These are phyloP conservation scores for Mimumesa dahlbomi DNA, from an alignment of 2,888 invertebrate species.

Conservation along the genomic window DNA sequence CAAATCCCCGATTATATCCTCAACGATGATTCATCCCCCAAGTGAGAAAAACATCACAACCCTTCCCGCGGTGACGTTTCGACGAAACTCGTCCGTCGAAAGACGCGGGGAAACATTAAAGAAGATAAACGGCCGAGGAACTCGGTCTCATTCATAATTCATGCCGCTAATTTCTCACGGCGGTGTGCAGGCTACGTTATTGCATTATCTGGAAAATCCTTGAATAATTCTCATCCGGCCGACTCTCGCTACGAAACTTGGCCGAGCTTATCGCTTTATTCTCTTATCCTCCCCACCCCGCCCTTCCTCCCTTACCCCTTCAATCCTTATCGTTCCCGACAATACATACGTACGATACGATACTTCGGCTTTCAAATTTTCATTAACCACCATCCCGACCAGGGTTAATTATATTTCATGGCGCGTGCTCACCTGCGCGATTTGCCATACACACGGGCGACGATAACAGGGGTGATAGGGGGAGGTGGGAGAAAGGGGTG, in stretches of 20 bases:
- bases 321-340: background rate
- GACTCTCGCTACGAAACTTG: conserved; percentile 27
- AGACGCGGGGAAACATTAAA: conserved; percentile 60
- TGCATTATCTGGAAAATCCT: conserved; percentile 65
- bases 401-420: conserved; percentile 24
- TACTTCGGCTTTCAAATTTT: conserved; percentile 25
- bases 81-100: conserved; percentile 12
- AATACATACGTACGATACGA: background rate
- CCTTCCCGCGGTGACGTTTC: background rate
- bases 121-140: conserved; percentile 63
- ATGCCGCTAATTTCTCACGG: conserved; percentile 66
- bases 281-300: background rate
- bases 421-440: background rate
- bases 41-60: conserved; percentile 8
- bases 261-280: conserved; percentile 33
- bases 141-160: conserved; percentile 66
- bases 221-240: conserved; percentile 62
- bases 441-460: no score
- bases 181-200: conserved; percentile 57
- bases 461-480: background rate
- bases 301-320: background rate
- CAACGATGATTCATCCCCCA: background rate
- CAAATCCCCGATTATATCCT: no score
- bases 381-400: conserved; percentile 11
- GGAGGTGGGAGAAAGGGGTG: background rate